Percentiles rank a stretch among this genome's conserved stretches.
Conservation (phyloP, 2,113 vertebrate species). For the Microcebus griseorufus region DNA sequence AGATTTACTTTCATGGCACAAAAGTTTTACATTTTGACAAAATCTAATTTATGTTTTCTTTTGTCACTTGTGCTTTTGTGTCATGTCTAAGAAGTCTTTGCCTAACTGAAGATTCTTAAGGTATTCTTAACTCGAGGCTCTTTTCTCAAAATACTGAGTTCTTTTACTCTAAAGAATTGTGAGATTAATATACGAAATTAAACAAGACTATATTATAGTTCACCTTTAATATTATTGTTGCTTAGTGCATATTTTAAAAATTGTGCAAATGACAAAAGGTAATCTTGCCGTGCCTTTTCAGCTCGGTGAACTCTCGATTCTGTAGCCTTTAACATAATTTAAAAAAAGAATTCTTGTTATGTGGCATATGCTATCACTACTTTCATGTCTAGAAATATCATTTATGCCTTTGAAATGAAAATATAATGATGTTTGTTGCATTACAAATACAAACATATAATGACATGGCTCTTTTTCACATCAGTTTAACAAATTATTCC, state of each 20-base stretch:
- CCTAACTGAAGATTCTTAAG: neutral
- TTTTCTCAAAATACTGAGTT: constrained; percentile 40
- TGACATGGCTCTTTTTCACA: neutral
- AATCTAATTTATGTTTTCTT: neutral
- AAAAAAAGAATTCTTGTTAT: neutral
- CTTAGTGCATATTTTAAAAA: constrained; percentile 7
- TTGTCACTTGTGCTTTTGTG: neutral
- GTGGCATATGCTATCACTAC: neutral
- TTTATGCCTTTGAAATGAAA: neutral
- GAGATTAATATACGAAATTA: neutral
- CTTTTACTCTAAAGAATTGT: neutral
- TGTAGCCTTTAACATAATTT: neutral
- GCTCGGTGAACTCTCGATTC: constrained; percentile 25
- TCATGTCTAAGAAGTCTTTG: neutral
- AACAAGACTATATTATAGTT: neutral
- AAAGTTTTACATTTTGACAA: neutral
- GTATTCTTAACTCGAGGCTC: neutral
- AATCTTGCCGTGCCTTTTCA: constrained; percentile 47
- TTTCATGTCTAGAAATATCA: neutral
- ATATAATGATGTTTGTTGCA: neutral
- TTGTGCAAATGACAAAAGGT: constrained; percentile 29
- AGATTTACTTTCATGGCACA: neutral
- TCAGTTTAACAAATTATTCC: constrained; percentile 32
- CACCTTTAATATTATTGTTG: constrained; percentile 20
- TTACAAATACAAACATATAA: neutral